Percentiles rank a stretch among this genome's conserved stretches.
Conservation (phyloP, 53 echinoderm and acorn worm genomes). For the Temnopleurus reevesii region DNA sequence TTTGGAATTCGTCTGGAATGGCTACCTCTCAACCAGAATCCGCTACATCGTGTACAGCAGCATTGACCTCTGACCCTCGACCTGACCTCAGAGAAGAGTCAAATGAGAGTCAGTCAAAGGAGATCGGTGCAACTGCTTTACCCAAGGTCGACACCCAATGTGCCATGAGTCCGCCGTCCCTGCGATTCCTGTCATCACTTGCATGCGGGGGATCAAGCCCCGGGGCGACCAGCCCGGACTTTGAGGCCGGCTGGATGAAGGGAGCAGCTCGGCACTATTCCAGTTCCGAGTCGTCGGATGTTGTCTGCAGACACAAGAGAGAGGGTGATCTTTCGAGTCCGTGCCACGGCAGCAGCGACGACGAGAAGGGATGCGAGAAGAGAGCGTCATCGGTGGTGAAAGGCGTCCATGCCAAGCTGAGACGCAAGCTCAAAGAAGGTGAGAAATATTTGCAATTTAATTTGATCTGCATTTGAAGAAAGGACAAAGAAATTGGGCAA, state of each 20-base stretch:
- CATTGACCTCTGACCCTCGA: background rate
- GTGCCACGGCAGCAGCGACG: slow-evolving; percentile 55
- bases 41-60: background rate
- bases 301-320: background rate
- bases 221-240: background rate
- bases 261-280: slow-evolving; percentile 11
- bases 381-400: slow-evolving; percentile 82
- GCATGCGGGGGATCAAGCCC: background rate
- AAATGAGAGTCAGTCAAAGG: background rate
- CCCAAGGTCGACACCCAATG: background rate
- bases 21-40: background rate
- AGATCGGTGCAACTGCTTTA: too few species aligned
- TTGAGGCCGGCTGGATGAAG: background rate
- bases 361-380: slow-evolving; percentile 75
- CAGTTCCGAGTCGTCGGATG: background rate
- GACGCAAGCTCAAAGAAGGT: slow-evolving; percentile 93
- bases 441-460: slow-evolving; percentile 1
- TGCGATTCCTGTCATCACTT: background rate
- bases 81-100: background rate
- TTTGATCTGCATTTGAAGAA: too few species aligned
- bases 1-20: background rate
- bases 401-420: slow-evolving; percentile 86
- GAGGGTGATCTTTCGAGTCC: background rate
- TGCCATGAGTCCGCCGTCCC: background rate
- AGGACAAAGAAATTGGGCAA: too few species aligned